Conservation (phyloP, 2,888 invertebrate genomes). For the Xylocampa areola region DNA sequence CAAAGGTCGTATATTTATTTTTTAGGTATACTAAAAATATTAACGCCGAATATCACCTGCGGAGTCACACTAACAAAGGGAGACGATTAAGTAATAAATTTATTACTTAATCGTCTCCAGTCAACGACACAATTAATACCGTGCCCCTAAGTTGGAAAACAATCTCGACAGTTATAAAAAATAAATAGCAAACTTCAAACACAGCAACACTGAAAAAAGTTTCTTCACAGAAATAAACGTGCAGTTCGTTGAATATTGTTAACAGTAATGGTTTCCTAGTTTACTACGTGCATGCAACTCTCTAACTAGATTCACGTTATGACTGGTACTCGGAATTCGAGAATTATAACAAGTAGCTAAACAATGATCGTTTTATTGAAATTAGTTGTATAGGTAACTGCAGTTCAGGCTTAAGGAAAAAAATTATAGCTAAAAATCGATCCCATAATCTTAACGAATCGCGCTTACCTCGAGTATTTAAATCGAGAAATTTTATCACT, state of each 20-base stretch:
- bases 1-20: no score
- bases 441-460: no score
- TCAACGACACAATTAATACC: slow-evolving; percentile 16
- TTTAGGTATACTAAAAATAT: no score
- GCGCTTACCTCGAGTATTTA: no score
- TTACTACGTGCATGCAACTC: slow-evolving; percentile 66
- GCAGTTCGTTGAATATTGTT: slow-evolving; percentile 66
- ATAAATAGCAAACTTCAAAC: slow-evolving; percentile 3
- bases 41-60: slow-evolving; percentile 3
- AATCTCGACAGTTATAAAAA: slow-evolving; percentile 17
- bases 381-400: neutral
- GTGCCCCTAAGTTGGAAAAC: slow-evolving; percentile 18
- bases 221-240: slow-evolving; percentile 68
- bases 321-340: slow-evolving; percentile 14
- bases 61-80: no score
- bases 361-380: neutral
- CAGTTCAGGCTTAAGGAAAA: no score
- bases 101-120: slow-evolving; percentile 21
- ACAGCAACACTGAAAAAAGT: slow-evolving; percentile 42
- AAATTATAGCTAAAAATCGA: no score
- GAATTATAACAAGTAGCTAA: neutral
- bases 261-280: slow-evolving; percentile 65
- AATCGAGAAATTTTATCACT: no score
- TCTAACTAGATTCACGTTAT: slow-evolving; percentile 56
- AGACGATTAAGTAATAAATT: slow-evolving; percentile 6